Evolutionary conservation across 2,888 invertebrate genomes (phyloP).

Genomic region (Kuschelorhynchus macadamiae): DNA sequence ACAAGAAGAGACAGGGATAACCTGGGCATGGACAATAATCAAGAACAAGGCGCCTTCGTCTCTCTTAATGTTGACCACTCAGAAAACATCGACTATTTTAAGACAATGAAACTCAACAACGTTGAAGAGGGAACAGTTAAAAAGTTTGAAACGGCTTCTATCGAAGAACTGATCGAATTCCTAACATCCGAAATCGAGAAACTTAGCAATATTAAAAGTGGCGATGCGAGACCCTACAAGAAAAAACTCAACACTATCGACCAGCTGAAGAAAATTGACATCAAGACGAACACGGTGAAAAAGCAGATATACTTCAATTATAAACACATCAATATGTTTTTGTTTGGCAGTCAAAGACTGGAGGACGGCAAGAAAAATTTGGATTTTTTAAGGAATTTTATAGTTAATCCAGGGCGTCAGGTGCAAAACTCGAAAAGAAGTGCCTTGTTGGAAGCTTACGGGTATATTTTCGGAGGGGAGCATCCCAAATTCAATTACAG

Average conservation of each 20-base stretch:
- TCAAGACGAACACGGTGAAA: conserved; percentile 19
- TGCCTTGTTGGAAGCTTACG: conserved; percentile 51
- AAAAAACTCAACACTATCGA: conserved; percentile 37
- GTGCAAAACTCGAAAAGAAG: conserved; percentile 31
- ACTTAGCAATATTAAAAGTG: conserved; percentile 22
- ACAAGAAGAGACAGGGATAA: too few species aligned
- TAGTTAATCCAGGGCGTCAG: conserved; percentile 18
- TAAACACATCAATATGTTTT: conserved; percentile 55
- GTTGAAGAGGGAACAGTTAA: conserved; percentile 26
- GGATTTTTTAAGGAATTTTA: conserved; percentile 51
- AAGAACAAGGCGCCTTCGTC: too few species aligned
- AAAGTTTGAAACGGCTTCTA: conserved; percentile 30
- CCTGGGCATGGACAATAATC: too few species aligned
- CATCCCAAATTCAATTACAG: conserved; percentile 47
- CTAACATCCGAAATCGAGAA: conserved; percentile 35
- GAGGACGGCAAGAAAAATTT: conserved; percentile 52
- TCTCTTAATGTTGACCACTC: too few species aligned
- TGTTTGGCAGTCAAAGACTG: conserved; percentile 55
- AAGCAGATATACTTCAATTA: conserved; percentile 44
- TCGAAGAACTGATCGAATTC: conserved; percentile 32
- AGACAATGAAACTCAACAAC: conserved; percentile 8
- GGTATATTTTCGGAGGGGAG: conserved; percentile 55
- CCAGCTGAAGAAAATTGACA: conserved; percentile 25
- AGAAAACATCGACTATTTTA: too few species aligned
- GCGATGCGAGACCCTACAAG: conserved; percentile 17